phyloP scores from a whole-genome alignment of 2,888 invertebrate genomes.

The Drosophila formosana region DNA sequence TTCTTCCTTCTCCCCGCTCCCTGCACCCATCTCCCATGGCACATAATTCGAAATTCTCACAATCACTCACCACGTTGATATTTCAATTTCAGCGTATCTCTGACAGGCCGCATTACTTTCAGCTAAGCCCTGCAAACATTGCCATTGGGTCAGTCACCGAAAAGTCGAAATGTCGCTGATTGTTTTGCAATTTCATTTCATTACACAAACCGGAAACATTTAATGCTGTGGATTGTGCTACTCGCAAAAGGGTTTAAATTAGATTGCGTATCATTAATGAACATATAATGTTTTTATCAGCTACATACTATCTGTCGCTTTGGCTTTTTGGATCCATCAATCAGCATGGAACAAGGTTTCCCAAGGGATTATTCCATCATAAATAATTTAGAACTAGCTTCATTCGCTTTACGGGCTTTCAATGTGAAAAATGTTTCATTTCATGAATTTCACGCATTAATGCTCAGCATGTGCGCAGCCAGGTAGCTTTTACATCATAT shows the following conservation, averaged over 20 bases:
- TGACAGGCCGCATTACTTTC: constrained; percentile 41
- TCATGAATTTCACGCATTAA: constrained; percentile 51
- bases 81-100: constrained; percentile 51
- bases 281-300: neutral
- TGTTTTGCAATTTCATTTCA: constrained; percentile 44
- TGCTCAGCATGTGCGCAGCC: constrained; percentile 28
- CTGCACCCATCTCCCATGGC: neutral
- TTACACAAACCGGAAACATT: constrained; percentile 35
- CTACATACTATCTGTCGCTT: neutral
- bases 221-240: constrained; percentile 18
- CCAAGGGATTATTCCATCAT: neutral
- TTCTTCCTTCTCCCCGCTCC: neutral
- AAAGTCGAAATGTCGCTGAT: constrained; percentile 24
- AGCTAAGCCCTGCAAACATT: constrained; percentile 10
- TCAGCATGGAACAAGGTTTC: neutral
- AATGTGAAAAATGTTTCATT: constrained; percentile 25
- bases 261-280: neutral
- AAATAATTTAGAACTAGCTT: neutral
- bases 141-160: constrained; percentile 21
- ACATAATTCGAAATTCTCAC: constrained; percentile 59
- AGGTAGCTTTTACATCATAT: neutral
- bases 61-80: constrained; percentile 39
- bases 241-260: constrained; percentile 7
- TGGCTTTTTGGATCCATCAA: neutral
- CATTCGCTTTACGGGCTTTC: neutral